These are phyloP conservation scores for Chaenodraco wilsoni DNA, from an alignment of 2,797 vertebrate genomes.

Conservation along the genomic window DNA sequence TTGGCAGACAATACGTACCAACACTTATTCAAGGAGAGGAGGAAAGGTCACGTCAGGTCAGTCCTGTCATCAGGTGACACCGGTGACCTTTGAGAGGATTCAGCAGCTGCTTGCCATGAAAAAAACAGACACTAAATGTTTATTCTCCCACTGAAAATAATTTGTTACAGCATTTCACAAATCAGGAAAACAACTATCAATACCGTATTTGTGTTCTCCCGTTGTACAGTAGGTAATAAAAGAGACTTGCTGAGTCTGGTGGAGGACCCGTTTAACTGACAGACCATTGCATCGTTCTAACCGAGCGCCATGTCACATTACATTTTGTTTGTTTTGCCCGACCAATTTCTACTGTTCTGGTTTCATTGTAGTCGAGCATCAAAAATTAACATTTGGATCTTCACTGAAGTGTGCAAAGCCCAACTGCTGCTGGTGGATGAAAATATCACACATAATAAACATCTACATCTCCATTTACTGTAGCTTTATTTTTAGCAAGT, in stretches of 20 bases:
- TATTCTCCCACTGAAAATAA: neutral
- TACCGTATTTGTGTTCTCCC: neutral
- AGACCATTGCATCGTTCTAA: slow-evolving; percentile 56
- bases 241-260: slow-evolving; percentile 16
- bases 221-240: slow-evolving; percentile 9
- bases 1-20: too few relatives aligned
- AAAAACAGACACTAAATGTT: too few relatives aligned
- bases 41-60: slow-evolving; percentile 4
- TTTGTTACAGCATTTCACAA: neutral
- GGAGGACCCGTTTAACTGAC: slow-evolving; percentile 45
- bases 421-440: slow-evolving; percentile 60
- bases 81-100: slow-evolving; percentile 12
- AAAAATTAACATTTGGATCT: slow-evolving; percentile 56
- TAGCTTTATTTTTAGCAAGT: neutral
- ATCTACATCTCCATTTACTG: slow-evolving; percentile 43
- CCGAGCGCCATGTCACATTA: slow-evolving; percentile 42
- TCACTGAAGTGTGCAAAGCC: slow-evolving; percentile 51
- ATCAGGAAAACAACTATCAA: neutral
- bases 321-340: slow-evolving; percentile 55
- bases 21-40: neutral
- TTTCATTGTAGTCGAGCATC: slow-evolving; percentile 50
- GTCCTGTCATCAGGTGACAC: slow-evolving; percentile 12
- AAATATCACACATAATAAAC: slow-evolving; percentile 63
- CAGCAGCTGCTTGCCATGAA: neutral
- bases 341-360: slow-evolving; percentile 61